Evolutionary conservation across 2,797 vertebrate genomes (phyloP).

Genomic region (Hyperoplus immaculatus): DNA sequence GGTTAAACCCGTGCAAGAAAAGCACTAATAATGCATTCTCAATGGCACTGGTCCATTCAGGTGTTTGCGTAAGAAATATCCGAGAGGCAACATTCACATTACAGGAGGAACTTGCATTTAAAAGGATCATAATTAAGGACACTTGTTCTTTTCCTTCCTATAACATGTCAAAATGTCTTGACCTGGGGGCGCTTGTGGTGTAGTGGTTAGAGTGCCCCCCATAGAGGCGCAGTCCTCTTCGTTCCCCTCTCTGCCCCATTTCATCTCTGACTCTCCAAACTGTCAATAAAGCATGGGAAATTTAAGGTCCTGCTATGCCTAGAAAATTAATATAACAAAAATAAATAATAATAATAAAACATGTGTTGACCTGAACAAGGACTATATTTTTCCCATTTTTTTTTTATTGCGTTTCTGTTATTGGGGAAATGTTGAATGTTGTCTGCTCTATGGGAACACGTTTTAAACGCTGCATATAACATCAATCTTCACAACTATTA

Average conservation of each 20-base stretch:
- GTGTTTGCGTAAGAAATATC: neutral
- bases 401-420: conserved; percentile 19
- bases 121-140: neutral
- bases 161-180: neutral
- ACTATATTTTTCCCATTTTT: neutral
- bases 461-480: neutral
- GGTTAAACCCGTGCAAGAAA: conserved; percentile 10
- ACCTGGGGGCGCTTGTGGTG: too few relatives aligned
- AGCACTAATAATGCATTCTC: neutral
- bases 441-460: neutral
- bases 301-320: too few relatives aligned
- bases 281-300: too few relatives aligned
- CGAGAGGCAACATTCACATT: neutral
- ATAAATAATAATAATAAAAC: too few relatives aligned
- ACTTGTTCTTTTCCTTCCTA: neutral
- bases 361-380: neutral
- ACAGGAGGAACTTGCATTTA: neutral
- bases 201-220: too few relatives aligned
- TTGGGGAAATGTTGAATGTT: neutral
- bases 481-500: conserved; percentile 4
- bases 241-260: too few relatives aligned
- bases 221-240: too few relatives aligned
- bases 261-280: too few relatives aligned
- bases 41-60: neutral
- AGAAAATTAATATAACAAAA: too few relatives aligned